A percentile compares a stretch with the other conserved stretches of the same genome.
Conservation (phyloP, 2,888 invertebrate genomes). For the Saturnia pavonia region DNA sequence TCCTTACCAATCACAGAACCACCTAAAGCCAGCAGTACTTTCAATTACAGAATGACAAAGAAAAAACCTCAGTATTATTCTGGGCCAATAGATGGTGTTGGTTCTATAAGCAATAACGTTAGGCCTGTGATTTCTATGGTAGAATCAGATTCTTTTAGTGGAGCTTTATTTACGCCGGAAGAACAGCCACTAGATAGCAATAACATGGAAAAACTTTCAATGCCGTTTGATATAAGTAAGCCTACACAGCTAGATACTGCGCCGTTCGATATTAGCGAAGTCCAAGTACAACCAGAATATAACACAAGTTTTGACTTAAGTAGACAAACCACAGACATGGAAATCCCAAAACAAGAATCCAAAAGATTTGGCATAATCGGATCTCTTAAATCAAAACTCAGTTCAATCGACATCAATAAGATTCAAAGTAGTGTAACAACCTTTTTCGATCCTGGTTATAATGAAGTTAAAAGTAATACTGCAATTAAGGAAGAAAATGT, state of each 20-base stretch:
- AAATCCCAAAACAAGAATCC: conserved; percentile 47
- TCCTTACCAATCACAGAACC: conserved; percentile 48
- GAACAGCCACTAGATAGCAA: conserved; percentile 24
- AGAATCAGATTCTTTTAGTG: conserved; percentile 48
- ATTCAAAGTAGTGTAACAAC: conserved; percentile 73
- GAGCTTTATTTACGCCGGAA: conserved; percentile 60
- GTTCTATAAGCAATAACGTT: conserved; percentile 64
- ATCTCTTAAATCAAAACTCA: conserved; percentile 73
- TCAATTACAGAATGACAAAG: conserved; percentile 67
- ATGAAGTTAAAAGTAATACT: conserved; percentile 48
- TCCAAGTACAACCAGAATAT: conserved; percentile 35
- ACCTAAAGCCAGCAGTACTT: conserved; percentile 56
- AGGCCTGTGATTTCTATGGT: conserved; percentile 58
- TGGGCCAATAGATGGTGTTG: conserved; percentile 73
- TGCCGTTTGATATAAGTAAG: conserved; percentile 36
- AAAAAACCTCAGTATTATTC: conserved; percentile 75
- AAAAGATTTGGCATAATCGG: conserved; percentile 71
- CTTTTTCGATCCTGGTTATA: conserved; percentile 74
- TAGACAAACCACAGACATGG: conserved; percentile 52
- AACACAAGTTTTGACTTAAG: conserved; percentile 68
- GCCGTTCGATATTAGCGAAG: conserved; percentile 42
- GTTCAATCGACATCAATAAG: conserved; percentile 72
- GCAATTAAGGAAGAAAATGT: conserved; percentile 32
- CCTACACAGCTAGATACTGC: conserved; percentile 20
- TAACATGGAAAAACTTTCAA: not conserved